Percentiles rank a stretch among this genome's conserved stretches.
Conservation (phyloP, 2,797 vertebrate genomes). For the Liasis olivaceus region DNA sequence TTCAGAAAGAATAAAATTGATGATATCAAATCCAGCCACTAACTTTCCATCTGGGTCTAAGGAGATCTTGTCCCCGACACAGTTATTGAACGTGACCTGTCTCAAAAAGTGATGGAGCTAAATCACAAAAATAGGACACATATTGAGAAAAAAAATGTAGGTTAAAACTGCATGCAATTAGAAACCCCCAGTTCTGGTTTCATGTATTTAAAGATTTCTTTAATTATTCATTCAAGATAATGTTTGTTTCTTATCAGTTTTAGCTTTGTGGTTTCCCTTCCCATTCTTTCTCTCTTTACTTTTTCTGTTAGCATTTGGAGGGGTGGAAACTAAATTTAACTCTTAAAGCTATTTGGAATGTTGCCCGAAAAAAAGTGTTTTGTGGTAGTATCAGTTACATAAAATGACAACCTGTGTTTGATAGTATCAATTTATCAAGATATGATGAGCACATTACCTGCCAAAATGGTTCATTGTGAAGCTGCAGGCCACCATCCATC, state of each 20-base stretch:
- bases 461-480: not conserved
- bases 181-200: not conserved
- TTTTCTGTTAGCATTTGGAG: not conserved
- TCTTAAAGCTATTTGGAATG: not conserved
- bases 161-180: not conserved
- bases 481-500: not conserved
- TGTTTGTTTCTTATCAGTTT: not conserved
- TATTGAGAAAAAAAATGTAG: not conserved
- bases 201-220: not conserved
- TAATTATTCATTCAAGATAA: not conserved
- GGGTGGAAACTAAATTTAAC: not conserved
- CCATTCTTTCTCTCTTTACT: not conserved
- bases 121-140: not conserved
- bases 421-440: not conserved
- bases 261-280: not conserved
- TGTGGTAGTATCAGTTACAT: not conserved
- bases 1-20: not conserved
- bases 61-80: not conserved
- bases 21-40: not conserved
- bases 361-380: not conserved
- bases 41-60: not conserved
- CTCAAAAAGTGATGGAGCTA: not conserved
- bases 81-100: not conserved
- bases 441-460: not conserved
- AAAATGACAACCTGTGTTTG: not conserved